A percentile compares a stretch with the other conserved stretches of the same genome.
Conservation (phyloP, 2,888 invertebrate genomes). For the Sthenelais limicola region DNA sequence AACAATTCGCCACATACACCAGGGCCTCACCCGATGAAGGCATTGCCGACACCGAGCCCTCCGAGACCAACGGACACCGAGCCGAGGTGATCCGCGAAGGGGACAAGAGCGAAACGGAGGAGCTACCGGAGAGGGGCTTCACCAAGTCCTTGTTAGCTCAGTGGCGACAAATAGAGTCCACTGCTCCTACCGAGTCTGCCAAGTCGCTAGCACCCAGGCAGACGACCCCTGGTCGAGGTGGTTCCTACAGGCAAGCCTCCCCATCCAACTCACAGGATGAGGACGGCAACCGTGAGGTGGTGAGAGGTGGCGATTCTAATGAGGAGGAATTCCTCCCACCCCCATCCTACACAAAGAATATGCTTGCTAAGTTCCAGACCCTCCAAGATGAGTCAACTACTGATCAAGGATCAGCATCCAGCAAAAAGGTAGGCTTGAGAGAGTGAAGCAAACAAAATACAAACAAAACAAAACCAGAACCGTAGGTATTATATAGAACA, state of each 20-base stretch:
- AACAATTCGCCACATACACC: background rate
- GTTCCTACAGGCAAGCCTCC: background rate
- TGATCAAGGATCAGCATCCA: constrained; percentile 10
- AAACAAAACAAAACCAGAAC: background rate
- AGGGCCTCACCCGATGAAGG: constrained; percentile 27
- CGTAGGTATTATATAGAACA: too few relatives aligned
- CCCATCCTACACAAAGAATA: constrained; percentile 47
- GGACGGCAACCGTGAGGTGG: constrained; percentile 30
- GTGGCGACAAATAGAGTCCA: constrained; percentile 43
- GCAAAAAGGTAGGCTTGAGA: constrained; percentile 37
- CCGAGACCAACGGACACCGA: constrained; percentile 16
- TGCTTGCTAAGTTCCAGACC: constrained; percentile 51
- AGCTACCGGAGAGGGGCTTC: constrained; percentile 50
- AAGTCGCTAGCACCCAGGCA: background rate
- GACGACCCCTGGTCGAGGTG: background rate
- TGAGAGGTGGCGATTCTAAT: constrained; percentile 29
- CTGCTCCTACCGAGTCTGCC: background rate
- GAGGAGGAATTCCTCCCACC: constrained; percentile 49
- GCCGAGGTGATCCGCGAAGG: constrained; percentile 14
- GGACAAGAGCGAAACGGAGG: constrained; percentile 41
- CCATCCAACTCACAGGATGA: constrained; percentile 4
- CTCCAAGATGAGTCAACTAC: constrained; percentile 30
- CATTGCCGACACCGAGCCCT: constrained; percentile 26
- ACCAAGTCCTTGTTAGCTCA: constrained; percentile 38
- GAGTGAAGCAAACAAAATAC: constrained; percentile 9